Base-by-base conservation (phyloP, 2,888 invertebrate genomes). In the Euzetes globulus region DNA sequence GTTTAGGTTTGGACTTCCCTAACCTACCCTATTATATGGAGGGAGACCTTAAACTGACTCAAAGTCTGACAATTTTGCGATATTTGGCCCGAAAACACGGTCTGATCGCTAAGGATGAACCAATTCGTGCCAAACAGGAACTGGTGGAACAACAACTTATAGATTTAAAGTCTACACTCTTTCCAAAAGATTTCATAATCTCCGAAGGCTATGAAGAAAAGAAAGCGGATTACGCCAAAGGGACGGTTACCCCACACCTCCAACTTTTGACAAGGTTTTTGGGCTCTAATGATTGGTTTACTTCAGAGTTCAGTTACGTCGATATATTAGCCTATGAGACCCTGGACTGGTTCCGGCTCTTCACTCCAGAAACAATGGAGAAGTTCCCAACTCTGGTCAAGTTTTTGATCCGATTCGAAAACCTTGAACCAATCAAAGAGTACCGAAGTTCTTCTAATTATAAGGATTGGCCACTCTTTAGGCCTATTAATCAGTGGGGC, bases 81-180 rank as follows among this genome's bases (percentile, higher is more conserved):
- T 79, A 82, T 75, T 79, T 83, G 50, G 82, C 82, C 17, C 79
- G 84, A 13, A 84, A 85, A 76, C 80, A 83, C 77, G 80, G 82
- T 72, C 78, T 85, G 29, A 79, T 80, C 75, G 84, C 84, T 15
- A 80, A 78, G 25, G 81, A 81, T 11, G 81, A 81, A 45, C 79
- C 80, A 68, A 84, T 84, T 50, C 79, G 79, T 50, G 79, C 80
- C 2, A 76, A 80, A 5, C 81, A 82, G 47, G 84, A 84, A 76
- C 76, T 84, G 63, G 78, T 82, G 75, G 80, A 82, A 47, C 82
- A 82, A 72, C 81, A 83, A 75, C 77, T 81, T 17, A 80, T 80
- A 78, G 85, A 85, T 77, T 80, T 84, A 75, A 79, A 83, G 37
- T 81, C 80, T 72, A 81, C 80, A 1, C 81, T 82, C 71, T 9